Percentiles rank a stretch among this genome's conserved stretches.
Conservation (phyloP, 2,888 invertebrate genomes). For the Xestia sexstrigata region DNA sequence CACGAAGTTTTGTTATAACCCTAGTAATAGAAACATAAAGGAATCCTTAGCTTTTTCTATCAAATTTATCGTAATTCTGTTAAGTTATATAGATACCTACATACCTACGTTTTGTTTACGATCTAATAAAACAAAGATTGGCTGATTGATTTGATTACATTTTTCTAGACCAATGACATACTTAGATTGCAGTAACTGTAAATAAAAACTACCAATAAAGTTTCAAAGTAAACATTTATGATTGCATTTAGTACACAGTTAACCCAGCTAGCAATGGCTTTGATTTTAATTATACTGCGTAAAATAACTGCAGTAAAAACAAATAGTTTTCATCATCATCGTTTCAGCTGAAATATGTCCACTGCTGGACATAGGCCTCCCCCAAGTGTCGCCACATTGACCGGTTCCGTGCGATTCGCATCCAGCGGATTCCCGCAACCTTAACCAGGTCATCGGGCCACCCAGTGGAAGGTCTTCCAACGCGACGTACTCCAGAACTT, state of each 20-base stretch:
- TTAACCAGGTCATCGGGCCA: too few relatives aligned
- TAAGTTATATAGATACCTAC: too few relatives aligned
- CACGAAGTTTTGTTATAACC: not conserved
- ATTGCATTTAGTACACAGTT: not conserved
- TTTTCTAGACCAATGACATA: not conserved
- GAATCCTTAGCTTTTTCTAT: not conserved
- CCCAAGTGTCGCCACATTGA: too few relatives aligned
- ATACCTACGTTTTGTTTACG: not conserved
- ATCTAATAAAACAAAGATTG: not conserved
- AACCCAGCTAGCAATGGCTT: not conserved
- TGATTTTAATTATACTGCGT: not conserved
- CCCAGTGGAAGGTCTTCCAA: too few relatives aligned
- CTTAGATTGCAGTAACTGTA: not conserved
- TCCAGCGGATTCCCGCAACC: too few relatives aligned
- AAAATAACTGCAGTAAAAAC: conserved; percentile 2
- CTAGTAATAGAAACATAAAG: too few relatives aligned
- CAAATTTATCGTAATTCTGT: not conserved
- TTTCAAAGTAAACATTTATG: too few relatives aligned
- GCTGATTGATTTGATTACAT: not conserved
- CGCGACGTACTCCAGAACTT: too few relatives aligned
- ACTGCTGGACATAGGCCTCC: too few relatives aligned
- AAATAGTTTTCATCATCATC: not conserved
- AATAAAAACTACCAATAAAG: not conserved
- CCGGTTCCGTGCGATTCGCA: too few relatives aligned
- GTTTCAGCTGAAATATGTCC: too few relatives aligned